Conservation (phyloP, 2,113 vertebrate species). For the Leptodactylus fuscus region DNA sequence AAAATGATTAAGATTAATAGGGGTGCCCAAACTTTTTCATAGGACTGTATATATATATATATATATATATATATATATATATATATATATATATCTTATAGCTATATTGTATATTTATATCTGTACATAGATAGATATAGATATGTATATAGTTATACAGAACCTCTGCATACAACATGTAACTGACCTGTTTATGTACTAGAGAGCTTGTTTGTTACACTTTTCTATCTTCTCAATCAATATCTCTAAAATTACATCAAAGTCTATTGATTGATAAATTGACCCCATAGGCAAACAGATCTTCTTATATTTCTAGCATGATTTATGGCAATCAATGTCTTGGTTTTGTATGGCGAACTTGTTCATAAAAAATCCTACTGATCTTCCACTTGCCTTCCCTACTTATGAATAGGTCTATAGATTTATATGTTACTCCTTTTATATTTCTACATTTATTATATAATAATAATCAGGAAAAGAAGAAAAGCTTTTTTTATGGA, state of each 20-base stretch:
- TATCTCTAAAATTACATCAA: conserved; percentile 15
- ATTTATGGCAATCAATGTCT: not conserved
- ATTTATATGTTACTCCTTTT: not conserved
- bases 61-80: too few species aligned
- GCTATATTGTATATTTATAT: too few species aligned
- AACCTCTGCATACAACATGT: not conserved
- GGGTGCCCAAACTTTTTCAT: too few species aligned
- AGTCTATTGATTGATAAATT: conserved; percentile 10
- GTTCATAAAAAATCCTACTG: not conserved
- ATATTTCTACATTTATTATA: not conserved
- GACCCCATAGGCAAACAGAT: not conserved
- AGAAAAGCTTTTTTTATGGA: not conserved
- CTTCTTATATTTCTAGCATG: not conserved
- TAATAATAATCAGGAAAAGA: not conserved
- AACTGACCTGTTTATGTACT: not conserved
- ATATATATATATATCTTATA: too few species aligned
- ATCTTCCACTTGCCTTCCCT: not conserved
- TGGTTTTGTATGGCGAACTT: not conserved
- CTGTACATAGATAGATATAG: not conserved
- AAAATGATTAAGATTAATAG: too few species aligned
- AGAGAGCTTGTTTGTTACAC: too few species aligned
- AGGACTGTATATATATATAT: too few species aligned
- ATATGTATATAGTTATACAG: not conserved
- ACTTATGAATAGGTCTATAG: not conserved
- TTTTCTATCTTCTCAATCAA: conserved; percentile 3